Conservation (phyloP, 2,888 invertebrate genomes). For the Agrochola lychnidis region DNA sequence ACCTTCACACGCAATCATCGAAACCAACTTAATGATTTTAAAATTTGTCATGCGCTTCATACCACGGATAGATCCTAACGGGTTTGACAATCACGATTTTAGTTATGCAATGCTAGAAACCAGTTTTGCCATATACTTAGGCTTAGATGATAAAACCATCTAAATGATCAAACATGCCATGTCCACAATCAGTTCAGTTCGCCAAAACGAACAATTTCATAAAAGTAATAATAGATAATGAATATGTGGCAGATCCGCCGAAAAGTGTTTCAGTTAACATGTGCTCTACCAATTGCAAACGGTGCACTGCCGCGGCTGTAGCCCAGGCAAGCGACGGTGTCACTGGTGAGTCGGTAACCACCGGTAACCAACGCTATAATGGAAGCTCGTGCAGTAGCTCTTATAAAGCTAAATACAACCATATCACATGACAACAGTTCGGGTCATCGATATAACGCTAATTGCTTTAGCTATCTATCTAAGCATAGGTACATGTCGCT, state of each 20-base stretch:
- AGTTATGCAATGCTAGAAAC: slow-evolving; percentile 31
- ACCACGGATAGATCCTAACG: not conserved
- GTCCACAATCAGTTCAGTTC: slow-evolving; percentile 11
- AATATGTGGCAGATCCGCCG: slow-evolving; percentile 76
- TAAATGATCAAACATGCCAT: slow-evolving; percentile 5
- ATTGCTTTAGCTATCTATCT: slow-evolving; percentile 59
- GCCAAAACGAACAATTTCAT: slow-evolving; percentile 16
- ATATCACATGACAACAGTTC: slow-evolving; percentile 50
- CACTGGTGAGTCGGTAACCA: slow-evolving; percentile 82
- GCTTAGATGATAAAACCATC: not conserved
- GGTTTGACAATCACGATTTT: slow-evolving; percentile 19
- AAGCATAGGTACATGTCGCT: slow-evolving; percentile 63
- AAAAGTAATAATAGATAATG: slow-evolving; percentile 38
- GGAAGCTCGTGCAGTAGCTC: slow-evolving; percentile 30
- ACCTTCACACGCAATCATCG: slow-evolving; percentile 16
- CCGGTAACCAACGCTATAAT: slow-evolving; percentile 53
- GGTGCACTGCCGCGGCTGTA: slow-evolving; percentile 84
- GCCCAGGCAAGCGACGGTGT: slow-evolving; percentile 80
- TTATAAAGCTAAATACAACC: slow-evolving; percentile 51
- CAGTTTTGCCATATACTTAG: slow-evolving; percentile 3
- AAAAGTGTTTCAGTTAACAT: slow-evolving; percentile 80
- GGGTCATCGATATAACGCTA: slow-evolving; percentile 67
- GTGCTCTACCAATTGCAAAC: slow-evolving; percentile 83
- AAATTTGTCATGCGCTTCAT: slow-evolving; percentile 13
- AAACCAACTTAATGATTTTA: slow-evolving; percentile 12